Evolutionary conservation across 2,113 vertebrate genomes (phyloP).

Genomic region (Lamprologus speciosus): DNA sequence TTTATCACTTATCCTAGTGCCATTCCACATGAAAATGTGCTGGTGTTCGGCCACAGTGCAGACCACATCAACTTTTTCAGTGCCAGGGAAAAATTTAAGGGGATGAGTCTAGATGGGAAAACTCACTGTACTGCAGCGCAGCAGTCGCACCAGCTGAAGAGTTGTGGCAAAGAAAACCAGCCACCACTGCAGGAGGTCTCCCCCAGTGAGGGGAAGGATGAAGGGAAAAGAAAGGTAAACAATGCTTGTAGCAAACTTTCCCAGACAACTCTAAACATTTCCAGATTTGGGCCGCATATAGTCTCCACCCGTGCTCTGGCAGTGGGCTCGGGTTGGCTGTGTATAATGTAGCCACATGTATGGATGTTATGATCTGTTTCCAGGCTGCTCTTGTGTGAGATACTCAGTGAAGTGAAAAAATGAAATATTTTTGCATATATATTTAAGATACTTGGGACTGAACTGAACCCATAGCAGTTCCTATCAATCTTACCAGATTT

Average conservation of each 20-base stretch:
- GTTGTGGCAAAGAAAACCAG: constrained; percentile 43
- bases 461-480: not conserved
- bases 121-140: constrained; percentile 35
- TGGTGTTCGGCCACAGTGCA: constrained; percentile 62
- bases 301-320: not conserved
- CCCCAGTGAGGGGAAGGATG: constrained; percentile 16
- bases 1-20: constrained; percentile 45
- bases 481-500: not conserved
- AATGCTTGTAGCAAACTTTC: not conserved
- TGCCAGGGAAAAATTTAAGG: constrained; percentile 92
- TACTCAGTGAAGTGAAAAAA: not conserved
- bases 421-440: not conserved
- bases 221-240: constrained; percentile 55
- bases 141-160: constrained; percentile 32
- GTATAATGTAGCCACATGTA: not conserved
- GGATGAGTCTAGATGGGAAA: constrained; percentile 84
- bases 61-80: constrained; percentile 97
- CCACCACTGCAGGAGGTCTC: constrained; percentile 18
- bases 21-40: constrained; percentile 40
- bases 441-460: not conserved
- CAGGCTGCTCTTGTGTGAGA: not conserved
- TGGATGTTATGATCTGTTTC: not conserved
- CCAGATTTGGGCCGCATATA: not conserved
- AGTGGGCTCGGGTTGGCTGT: not conserved
- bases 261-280: not conserved